Conservation (phyloP, 2,113 vertebrate species). For the Trematocara zebra region DNA sequence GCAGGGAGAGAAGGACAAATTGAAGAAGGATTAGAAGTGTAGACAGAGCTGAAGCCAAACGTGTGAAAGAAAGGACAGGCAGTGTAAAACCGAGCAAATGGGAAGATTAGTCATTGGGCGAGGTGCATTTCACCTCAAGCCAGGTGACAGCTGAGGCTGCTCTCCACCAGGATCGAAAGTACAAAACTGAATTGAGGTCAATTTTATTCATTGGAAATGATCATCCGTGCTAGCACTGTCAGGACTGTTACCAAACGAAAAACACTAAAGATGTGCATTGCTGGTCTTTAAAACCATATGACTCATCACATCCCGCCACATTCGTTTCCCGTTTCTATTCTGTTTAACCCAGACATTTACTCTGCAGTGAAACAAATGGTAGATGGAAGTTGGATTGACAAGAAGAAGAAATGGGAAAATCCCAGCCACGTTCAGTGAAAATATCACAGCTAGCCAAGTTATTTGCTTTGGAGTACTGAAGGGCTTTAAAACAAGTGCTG, state of each 20-base stretch:
- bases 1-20: background rate
- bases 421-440: background rate
- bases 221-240: background rate
- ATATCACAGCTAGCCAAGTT: background rate
- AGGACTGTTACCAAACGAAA: background rate
- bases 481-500: background rate
- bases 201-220: background rate
- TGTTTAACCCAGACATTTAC: background rate
- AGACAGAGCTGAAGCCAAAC: background rate
- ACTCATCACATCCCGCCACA: background rate
- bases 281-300: background rate
- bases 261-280: background rate
- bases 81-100: background rate
- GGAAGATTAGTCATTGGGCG: background rate
- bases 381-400: background rate
- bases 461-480: background rate
- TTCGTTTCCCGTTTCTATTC: background rate
- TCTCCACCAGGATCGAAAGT: background rate
- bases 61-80: background rate
- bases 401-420: background rate
- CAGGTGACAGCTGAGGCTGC: background rate
- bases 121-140: background rate
- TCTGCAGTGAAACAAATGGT: background rate
- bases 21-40: background rate
- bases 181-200: background rate